Percentiles rank a stretch among this genome's conserved stretches.
These are phyloP conservation scores for Urocyon cinereoargenteus DNA, from an alignment of 2,797 vertebrate species.

Conservation along the genomic window DNA sequence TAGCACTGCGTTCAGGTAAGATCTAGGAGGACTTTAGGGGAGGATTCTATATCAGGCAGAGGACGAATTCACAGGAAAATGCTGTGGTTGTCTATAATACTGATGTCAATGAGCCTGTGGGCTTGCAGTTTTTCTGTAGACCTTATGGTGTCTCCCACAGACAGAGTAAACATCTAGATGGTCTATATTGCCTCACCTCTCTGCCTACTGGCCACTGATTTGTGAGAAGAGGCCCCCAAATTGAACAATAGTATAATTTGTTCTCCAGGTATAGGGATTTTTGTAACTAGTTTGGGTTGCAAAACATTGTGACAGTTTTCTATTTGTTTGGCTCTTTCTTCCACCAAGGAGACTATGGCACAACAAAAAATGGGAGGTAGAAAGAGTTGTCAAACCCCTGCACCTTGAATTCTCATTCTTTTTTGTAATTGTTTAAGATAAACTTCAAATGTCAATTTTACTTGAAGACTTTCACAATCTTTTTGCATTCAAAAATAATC, in stretches of 20 bases:
- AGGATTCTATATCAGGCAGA: not conserved
- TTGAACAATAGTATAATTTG: not conserved
- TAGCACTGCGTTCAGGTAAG: not conserved
- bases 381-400: not conserved
- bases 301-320: slow-evolving; percentile 1
- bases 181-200: not conserved
- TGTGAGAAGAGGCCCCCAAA: not conserved
- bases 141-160: not conserved
- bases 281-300: not conserved
- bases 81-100: not conserved
- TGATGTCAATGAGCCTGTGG: not conserved
- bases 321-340: slow-evolving; percentile 1
- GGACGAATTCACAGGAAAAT: not conserved
- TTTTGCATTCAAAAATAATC: not conserved
- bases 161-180: not conserved
- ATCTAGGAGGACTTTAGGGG: not conserved
- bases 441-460: slow-evolving; percentile 39
- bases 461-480: not conserved
- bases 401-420: not conserved
- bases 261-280: not conserved
- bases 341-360: not conserved
- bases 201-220: not conserved
- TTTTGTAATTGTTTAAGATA: slow-evolving; percentile 16
- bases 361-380: not conserved
- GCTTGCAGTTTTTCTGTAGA: not conserved